Base-by-base conservation (phyloP, 2,113 vertebrate species). In the Sclerurus mexicanus region DNA sequence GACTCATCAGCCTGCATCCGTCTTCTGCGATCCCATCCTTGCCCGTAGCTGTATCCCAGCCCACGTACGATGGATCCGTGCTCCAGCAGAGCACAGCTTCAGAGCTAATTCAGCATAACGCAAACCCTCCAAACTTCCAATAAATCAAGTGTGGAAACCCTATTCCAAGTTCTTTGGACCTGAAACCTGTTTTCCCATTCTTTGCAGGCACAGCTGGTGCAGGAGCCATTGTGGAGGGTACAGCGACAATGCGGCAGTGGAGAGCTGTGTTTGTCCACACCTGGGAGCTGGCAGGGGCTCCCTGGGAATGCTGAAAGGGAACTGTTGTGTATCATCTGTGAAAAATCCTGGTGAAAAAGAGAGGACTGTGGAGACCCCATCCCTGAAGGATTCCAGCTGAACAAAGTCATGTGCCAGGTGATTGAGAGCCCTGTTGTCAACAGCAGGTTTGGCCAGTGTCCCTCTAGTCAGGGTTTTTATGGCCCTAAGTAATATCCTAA, bases 31-130 rank as follows among this genome's bases (percentile, higher is more conserved):
- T 10, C 39, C 59, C 59, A 3, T 6, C 27, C 53, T 60, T 11
- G 39, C 3, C 49, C 5, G 5, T 0, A 19, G 49, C 4, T 21
- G 3, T 8, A 20, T 18, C 37, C 42, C 44, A 22, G 5, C 37
- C 37, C 14, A 5, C 16, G 0, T 2, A 2, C 1, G 9, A 35
- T 1, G 44, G 21, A 39, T 12, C 30, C 7, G 0, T 1, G 49
- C 77, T 42, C 20, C 37, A n/a, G 55, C 74, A 58, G 19, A 53
- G 35, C 46, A 6, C 31, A 17, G 31, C 49, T 52, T n/a, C 59
- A 10, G 22, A 20, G 35, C 12, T 50, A 5, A 11, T 3, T 24
- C 56, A 23, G 47, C 14, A 0, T 1, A 22, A 12, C 0, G 2
- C 0, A 2, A 56, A 39, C 42, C 3, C 15, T 12, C n/a, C 47